phyloP scores from a whole-genome alignment of 2,113 vertebrate genomes.

The Andinoacara biseriatus region DNA sequence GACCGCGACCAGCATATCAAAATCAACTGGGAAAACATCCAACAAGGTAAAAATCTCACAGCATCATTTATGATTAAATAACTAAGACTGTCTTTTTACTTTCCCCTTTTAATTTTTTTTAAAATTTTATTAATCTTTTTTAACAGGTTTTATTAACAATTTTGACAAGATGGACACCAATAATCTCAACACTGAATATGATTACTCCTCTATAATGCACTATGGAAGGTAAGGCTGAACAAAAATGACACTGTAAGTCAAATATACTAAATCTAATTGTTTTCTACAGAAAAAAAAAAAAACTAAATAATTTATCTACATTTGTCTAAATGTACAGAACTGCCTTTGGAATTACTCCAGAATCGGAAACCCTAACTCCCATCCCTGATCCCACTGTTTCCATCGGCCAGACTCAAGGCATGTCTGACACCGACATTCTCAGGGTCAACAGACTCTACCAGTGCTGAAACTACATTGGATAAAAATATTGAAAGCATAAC shows the following conservation, averaged over 20 bases:
- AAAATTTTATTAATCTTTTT: background rate
- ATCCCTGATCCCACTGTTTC: constrained; percentile 29
- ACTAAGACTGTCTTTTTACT: accelerated
- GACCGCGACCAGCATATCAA: constrained; percentile 67
- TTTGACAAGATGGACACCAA: constrained; percentile 48
- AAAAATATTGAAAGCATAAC: background rate
- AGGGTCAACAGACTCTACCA: constrained; percentile 71
- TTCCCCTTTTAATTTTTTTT: accelerated
- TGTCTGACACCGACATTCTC: constrained; percentile 53
- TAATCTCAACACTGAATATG: constrained; percentile 55
- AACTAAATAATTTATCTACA: background rate
- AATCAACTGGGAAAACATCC: constrained; percentile 67
- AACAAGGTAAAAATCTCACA: background rate
- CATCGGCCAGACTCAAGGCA: constrained; percentile 32
- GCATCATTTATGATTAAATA: accelerated
- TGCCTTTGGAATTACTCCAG: constrained; percentile 41
- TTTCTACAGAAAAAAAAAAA: background rate
- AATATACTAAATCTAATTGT: background rate
- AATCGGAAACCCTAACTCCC: constrained; percentile 51
- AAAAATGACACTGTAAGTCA: background rate
- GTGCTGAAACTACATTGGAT: background rate
- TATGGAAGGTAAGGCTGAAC: constrained; percentile 50
- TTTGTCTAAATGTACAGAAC: constrained; percentile 40
- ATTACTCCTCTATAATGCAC: constrained; percentile 73
- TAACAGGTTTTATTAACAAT: constrained; percentile 14